Base-by-base conservation (phyloP, 64 coral and sea anemone genomes). In the Pocillopora verrucosa region DNA sequence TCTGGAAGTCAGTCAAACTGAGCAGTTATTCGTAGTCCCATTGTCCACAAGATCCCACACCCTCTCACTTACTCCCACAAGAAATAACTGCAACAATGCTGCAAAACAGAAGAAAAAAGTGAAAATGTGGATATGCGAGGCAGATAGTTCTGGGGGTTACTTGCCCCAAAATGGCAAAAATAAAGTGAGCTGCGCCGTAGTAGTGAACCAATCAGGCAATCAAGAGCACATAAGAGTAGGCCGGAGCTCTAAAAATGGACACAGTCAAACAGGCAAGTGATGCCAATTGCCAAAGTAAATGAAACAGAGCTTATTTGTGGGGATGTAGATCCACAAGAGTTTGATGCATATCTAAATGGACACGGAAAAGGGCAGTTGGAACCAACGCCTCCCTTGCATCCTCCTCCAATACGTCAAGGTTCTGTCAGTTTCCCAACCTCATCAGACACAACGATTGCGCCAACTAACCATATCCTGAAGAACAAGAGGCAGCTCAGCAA, bases 1-100 rank as follows among this genome's bases (percentile, higher is more conserved):
- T 99, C 95, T 93, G 97, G 97, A 12, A 99, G 97, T 74, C 97
- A 99, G 41, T 92, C 94, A 16, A 99, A 98, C 64, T 61, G 95
- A 41, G 93, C 93, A 60, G 70, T 98, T 34, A 89, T 98, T 56
- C 87, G 94, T 87, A 96, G 90, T 25, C 90, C 94, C 11, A 86
- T 92, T 61, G 92, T 96, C 87, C 94, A 96, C 65, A 98, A 94
- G 65, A 86, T 95, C 13, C 94, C 88, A 78, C 89, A 80, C 58
- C 36, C 89, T 79, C 88, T 25, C 61, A 13, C 65, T 24, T 77
- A 75, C 69, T 63, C 64, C 93, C 62, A 62, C 90, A 80, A 70
- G 62, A 60, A 36, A 80, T 74, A 64, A 15, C 78, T 79, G 51
- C 72, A 61, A 13, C 15, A 62, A 91, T 91, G 74, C 63, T 57